phyloP scores from a whole-genome alignment of 2,797 vertebrate species.

The Rhincodon typus region DNA sequence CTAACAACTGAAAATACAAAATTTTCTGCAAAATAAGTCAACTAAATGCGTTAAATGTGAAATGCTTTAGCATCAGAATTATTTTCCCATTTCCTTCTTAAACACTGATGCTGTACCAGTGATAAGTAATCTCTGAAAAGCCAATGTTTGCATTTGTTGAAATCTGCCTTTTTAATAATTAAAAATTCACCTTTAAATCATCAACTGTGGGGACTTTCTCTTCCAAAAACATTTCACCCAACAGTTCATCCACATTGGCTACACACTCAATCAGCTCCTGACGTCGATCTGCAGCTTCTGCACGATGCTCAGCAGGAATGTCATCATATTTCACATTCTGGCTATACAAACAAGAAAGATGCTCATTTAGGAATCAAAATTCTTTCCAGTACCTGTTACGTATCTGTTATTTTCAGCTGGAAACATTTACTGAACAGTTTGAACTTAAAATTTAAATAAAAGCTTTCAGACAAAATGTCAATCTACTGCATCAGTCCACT shows the following conservation, averaged over 20 bases:
- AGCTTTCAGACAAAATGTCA: not conserved
- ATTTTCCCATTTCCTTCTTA: not conserved
- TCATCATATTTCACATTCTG: conserved; percentile 68
- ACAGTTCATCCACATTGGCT: conserved; percentile 75
- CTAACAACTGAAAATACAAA: not conserved
- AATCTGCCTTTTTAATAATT: not conserved
- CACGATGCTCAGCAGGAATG: conserved; percentile 72
- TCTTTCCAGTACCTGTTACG: too few relatives aligned
- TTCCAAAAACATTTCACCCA: conserved; percentile 90
- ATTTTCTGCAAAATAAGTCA: not conserved
- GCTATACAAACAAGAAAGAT: conserved; percentile 50
- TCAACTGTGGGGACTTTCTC: conserved; percentile 72
- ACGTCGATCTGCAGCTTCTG: conserved; percentile 65
- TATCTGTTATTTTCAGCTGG: not conserved
- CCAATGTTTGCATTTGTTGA: not conserved
- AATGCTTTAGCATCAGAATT: not conserved
- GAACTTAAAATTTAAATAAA: not conserved
- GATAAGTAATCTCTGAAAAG: not conserved
- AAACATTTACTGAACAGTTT: not conserved
- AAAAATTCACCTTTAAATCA: conserved; percentile 73
- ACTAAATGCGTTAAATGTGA: not conserved
- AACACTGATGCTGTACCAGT: not conserved
- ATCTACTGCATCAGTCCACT: not conserved
- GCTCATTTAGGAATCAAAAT: not conserved
- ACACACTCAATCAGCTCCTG: conserved; percentile 89